phyloP scores from a whole-genome alignment of 2,113 vertebrate genomes.

The Catharus minimus region DNA sequence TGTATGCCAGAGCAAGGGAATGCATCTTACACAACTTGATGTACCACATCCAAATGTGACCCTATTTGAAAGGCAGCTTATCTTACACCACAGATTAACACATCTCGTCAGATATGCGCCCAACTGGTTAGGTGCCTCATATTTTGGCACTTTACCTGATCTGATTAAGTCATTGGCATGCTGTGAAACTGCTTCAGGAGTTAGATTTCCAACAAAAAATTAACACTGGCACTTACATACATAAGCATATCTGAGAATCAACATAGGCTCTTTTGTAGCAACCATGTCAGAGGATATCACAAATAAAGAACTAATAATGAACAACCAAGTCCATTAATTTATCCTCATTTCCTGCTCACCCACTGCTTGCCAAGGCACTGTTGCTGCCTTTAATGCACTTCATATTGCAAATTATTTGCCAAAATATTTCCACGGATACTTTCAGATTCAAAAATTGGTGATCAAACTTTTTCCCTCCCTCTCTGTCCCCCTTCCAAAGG shows the following conservation, averaged over 20 bases:
- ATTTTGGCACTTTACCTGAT: slow-evolving; percentile 56
- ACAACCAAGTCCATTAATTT: slow-evolving; percentile 33
- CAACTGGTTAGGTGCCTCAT: slow-evolving; percentile 27
- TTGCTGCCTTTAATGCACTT: slow-evolving; percentile 13
- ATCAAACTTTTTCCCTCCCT: neutral
- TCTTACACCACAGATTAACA: slow-evolving; percentile 51
- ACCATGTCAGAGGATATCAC: slow-evolving; percentile 24
- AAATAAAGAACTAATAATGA: slow-evolving; percentile 52
- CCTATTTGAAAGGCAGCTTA: slow-evolving; percentile 49
- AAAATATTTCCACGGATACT: neutral
- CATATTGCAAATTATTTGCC: neutral
- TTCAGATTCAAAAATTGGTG: neutral
- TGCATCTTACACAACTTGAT: slow-evolving; percentile 30
- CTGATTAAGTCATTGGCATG: slow-evolving; percentile 27
- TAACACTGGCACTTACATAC: neutral
- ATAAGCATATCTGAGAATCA: slow-evolving; percentile 39
- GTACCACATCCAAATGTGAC: slow-evolving; percentile 48
- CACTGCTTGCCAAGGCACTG: slow-evolving; percentile 16
- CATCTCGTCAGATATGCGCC: slow-evolving; percentile 46
- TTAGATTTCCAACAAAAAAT: slow-evolving; percentile 24
- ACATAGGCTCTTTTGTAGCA: slow-evolving; percentile 22
- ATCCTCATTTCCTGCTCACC: slow-evolving; percentile 51
- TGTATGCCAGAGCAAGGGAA: slow-evolving; percentile 34
- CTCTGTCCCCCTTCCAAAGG: neutral
- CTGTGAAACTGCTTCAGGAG: slow-evolving; percentile 16